phyloP scores from a whole-genome alignment of 92 coral and sea anemone species.

The Heliopora coerulea region DNA sequence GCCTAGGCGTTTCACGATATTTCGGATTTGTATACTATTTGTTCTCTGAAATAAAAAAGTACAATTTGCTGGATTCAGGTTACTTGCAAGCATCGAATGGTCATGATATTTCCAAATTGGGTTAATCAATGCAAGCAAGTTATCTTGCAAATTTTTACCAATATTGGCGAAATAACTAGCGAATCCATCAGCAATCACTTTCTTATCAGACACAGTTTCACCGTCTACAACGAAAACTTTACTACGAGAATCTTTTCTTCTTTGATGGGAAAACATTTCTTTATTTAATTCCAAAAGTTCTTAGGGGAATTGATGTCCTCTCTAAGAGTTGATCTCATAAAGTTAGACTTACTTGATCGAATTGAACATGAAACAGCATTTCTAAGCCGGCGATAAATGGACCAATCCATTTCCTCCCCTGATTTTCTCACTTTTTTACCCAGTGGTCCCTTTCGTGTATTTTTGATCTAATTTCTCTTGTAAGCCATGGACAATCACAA shows the following conservation, averaged over 20 bases:
- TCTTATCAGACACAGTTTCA: background rate
- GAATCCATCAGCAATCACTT: slow-evolving; percentile 20
- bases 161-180: background rate
- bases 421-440: slow-evolving; percentile 12
- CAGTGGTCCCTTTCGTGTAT: slow-evolving; percentile 3
- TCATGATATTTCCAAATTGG: slow-evolving; percentile 6
- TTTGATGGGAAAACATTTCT: slow-evolving; percentile 28
- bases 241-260: background rate
- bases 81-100: background rate
- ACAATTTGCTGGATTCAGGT: background rate
- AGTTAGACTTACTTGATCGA: slow-evolving; percentile 6
- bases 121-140: background rate
- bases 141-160: slow-evolving; percentile 2
- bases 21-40: background rate
- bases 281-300: slow-evolving; percentile 22
- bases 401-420: slow-evolving; percentile 15
- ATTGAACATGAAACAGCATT: slow-evolving; percentile 19
- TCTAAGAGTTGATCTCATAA: slow-evolving; percentile 12
- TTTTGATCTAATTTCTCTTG: slow-evolving; percentile 19
- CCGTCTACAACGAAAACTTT: slow-evolving; percentile 12
- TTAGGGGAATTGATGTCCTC: slow-evolving; percentile 15
- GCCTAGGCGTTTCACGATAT: background rate
- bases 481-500: slow-evolving; percentile 22
- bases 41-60: slow-evolving; percentile 12
- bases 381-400: slow-evolving; percentile 8